Evolutionary conservation across 2,113 vertebrate genomes (phyloP).

Genomic region (Paracanthobrama guichenoti): DNA sequence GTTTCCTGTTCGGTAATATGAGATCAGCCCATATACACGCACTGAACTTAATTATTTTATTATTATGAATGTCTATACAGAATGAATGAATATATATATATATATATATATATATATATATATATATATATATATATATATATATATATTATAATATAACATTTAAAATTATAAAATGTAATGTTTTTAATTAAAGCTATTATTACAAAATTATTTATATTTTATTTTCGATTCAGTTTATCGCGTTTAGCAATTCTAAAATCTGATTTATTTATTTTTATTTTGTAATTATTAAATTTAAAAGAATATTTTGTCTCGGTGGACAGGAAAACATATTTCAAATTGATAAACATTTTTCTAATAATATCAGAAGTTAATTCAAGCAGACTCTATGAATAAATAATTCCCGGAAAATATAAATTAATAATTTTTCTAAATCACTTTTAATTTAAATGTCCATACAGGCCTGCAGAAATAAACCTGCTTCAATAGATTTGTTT

Average conservation of each 20-base stretch:
- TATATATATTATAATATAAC: too few relatives aligned
- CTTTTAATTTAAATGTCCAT: neutral
- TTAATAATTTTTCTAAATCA: neutral
- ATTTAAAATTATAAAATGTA: too few relatives aligned
- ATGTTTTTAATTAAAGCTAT: too few relatives aligned
- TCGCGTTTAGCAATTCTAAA: too few relatives aligned
- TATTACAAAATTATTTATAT: too few relatives aligned
- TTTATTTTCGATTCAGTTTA: too few relatives aligned
- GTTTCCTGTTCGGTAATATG: conserved; percentile 12
- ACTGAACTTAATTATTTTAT: neutral
- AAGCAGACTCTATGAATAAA: neutral
- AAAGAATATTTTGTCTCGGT: neutral
- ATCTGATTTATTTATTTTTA: too few relatives aligned
- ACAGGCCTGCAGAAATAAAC: neutral
- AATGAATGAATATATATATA: too few relatives aligned
- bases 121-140: too few relatives aligned
- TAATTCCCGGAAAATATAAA: neutral
- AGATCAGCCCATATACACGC: neutral
- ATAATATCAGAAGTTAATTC: neutral
- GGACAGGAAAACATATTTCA: neutral
- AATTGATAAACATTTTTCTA: neutral
- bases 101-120: too few relatives aligned
- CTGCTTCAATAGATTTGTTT: too few relatives aligned
- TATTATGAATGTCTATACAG: neutral
- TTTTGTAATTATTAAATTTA: too few relatives aligned